phyloP scores from a whole-genome alignment of 2,113 vertebrate species.

The Cheirogaleus medius region DNA sequence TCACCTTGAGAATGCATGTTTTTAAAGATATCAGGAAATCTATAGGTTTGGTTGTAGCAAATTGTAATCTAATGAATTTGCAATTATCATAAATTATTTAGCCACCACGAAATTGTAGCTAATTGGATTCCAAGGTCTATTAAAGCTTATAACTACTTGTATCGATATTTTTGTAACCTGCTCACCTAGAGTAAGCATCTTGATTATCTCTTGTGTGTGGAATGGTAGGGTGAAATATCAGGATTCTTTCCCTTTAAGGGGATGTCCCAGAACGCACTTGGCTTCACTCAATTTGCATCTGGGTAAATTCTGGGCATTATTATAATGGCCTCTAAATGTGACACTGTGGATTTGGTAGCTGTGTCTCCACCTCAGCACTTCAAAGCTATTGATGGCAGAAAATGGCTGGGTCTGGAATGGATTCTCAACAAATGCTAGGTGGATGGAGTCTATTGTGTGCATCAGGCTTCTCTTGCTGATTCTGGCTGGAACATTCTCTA shows the following conservation, averaged over 20 bases:
- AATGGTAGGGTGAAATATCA: neutral
- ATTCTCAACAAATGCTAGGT: neutral
- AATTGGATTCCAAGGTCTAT: constrained; percentile 65
- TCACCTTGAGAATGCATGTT: constrained; percentile 39
- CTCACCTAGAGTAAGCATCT: neutral
- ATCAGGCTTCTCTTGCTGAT: neutral
- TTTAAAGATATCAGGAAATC: constrained; percentile 50
- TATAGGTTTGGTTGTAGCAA: constrained; percentile 30
- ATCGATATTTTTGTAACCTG: constrained; percentile 45
- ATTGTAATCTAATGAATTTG: constrained; percentile 61
- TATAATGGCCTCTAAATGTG: neutral
- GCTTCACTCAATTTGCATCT: neutral
- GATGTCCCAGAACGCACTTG: neutral
- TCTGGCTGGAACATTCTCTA: neutral
- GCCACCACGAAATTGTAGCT: constrained; percentile 46
- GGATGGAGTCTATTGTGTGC: neutral
- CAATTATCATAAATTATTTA: constrained; percentile 68
- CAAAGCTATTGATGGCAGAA: neutral
- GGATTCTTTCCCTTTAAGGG: constrained; percentile 3
- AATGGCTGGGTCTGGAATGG: neutral
- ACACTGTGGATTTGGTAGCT: neutral
- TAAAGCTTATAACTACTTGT: constrained; percentile 57
- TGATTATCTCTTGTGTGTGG: constrained; percentile 1
- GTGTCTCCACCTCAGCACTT: neutral
- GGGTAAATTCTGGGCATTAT: neutral